phyloP scores from a whole-genome alignment of 2,113 vertebrate species.

The Mormyrus lacerda region DNA sequence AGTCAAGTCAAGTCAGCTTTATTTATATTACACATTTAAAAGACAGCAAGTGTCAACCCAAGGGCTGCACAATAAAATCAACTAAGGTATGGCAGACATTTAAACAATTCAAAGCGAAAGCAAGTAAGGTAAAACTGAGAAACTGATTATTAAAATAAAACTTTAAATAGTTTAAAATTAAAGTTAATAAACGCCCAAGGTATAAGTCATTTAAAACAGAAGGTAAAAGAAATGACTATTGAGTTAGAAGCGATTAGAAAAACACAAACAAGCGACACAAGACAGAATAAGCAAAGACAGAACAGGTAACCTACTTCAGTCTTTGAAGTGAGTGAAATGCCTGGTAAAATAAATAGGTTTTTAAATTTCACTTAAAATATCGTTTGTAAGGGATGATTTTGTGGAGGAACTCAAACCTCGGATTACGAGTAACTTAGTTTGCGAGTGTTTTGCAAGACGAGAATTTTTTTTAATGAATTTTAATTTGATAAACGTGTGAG shows the following conservation, averaged over 20 bases:
- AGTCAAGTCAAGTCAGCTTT: neutral
- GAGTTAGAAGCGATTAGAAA: neutral
- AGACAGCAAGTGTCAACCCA: too few species aligned
- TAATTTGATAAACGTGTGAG: too few species aligned
- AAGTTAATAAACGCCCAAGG: neutral
- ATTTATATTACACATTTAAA: too few species aligned
- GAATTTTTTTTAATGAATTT: too few species aligned
- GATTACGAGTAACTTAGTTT: too few species aligned
- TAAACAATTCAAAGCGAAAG: conserved; percentile 6
- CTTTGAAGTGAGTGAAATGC: neutral
- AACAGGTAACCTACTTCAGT: neutral
- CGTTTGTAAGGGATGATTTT: neutral
- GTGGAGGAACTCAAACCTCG: too few species aligned
- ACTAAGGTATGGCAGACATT: too few species aligned
- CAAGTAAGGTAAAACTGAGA: neutral
- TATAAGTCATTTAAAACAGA: neutral
- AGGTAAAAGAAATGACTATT: neutral
- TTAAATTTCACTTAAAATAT: neutral
- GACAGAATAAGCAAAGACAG: neutral
- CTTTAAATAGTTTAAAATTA: conserved; percentile 16
- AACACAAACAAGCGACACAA: neutral
- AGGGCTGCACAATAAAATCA: too few species aligned
- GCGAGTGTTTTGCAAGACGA: too few species aligned
- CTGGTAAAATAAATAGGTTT: neutral
- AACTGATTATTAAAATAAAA: conserved; percentile 16